Base-by-base conservation (phyloP, 64 coral and sea anemone species). In the Platygyra sinensis region DNA sequence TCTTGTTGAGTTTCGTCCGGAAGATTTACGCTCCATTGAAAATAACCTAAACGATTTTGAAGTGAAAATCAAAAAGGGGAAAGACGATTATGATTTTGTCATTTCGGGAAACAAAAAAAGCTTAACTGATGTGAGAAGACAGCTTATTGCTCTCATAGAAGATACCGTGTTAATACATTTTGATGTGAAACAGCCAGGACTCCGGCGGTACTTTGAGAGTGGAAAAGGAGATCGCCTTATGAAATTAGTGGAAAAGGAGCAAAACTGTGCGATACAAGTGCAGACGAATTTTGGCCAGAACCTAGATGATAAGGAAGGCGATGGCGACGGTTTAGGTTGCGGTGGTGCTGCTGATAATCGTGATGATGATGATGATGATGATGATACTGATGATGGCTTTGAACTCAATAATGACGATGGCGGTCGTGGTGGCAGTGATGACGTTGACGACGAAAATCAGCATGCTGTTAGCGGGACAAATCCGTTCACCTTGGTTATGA, bases 61-160 rank as follows among this genome's bases (percentile, higher is more conserved):
- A 62, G 90, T 92, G 24, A 80, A 78, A 25, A 73, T 92, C n/a
- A 63, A 52, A 52, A 33, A 46, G 2, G 75, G 18, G 38, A 61
- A 59, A 77, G 28, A 10, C 11, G 25, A 74, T 25, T 52, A 92
- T 8, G 90, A 86, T 28, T 87, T 92, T 79, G 63, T 73, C 29
- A 79, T 92, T 72, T 78, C 62, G 59, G 90, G 90, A 18, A 92
- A 61, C 28, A 92, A 80, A 72, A 64, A 76, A 52, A 82, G 90
- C 1, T 46, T 92, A 4, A 77, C 5, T 22, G 73, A 62, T 10
- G 75, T 46, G 29, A 31, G 10, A 30, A 20, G 9, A 30, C 25
- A 75, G 28, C 51, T 92, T 7, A 2, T 72, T 13, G n/a, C 51
- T 33, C 46, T 92, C 9, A 65, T 62, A 4, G 27, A 50, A 16